phyloP scores from a whole-genome alignment of 2,888 invertebrate species.

The Metopia argyrocephala region DNA sequence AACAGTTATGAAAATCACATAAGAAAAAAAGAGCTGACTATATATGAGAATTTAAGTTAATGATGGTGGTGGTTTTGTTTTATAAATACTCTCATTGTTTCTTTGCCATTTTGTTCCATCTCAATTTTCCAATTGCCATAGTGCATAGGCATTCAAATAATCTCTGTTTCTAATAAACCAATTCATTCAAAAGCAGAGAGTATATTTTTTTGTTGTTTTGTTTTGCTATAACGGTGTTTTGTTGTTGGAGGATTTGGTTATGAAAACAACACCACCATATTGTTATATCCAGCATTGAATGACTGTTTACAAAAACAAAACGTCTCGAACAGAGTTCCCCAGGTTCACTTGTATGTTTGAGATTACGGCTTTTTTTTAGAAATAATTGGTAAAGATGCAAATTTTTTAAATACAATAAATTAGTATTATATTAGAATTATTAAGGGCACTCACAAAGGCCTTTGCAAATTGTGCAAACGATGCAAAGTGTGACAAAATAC shows the following conservation, averaged over 20 bases:
- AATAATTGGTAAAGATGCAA: too few species aligned
- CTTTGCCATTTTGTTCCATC: constrained; percentile 30
- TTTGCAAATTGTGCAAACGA: too few species aligned
- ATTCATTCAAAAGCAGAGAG: constrained; percentile 54
- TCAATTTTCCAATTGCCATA: constrained; percentile 58
- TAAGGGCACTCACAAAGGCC: too few species aligned
- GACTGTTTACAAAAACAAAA: background rate
- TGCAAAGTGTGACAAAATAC: too few species aligned
- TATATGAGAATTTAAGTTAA: background rate
- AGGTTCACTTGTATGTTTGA: background rate
- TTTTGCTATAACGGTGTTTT: background rate
- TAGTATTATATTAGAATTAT: too few species aligned
- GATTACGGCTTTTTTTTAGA: background rate
- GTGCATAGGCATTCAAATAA: constrained; percentile 36
- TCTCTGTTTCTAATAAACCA: constrained; percentile 45
- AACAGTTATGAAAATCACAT: background rate
- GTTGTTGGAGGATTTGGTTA: constrained; percentile 21
- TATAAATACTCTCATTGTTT: constrained; percentile 25
- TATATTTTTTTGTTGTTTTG: background rate
- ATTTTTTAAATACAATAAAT: too few species aligned
- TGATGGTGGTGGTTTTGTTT: constrained; percentile 32
- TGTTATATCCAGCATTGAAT: constrained; percentile 34
- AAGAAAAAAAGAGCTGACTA: constrained; percentile 37
- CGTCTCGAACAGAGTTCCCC: background rate
- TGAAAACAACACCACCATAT: constrained; percentile 58